Evolutionary conservation across 2,113 vertebrate genomes (phyloP), one percentile per base, ranked within the genome.

Genomic region (Zosterops hypoxanthus): DNA sequence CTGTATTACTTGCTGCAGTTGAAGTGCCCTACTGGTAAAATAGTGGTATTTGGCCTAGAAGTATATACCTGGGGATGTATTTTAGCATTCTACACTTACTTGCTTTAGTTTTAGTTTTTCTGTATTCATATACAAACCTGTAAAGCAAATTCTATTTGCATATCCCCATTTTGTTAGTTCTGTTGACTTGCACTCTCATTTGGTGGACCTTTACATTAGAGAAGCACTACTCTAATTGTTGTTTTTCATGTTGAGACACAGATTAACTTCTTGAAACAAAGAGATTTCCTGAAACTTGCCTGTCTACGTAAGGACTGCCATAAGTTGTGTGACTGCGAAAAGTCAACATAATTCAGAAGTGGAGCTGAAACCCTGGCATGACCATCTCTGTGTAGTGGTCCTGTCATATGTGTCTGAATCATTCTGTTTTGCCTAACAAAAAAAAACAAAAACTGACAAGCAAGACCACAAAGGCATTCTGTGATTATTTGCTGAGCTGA

Each of bases 181-280:
- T 80, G 2, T 86, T 86, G 16, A 63, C 5, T 69, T 82, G 88
- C 47, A 59, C 7, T 15, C 11, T 39, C 15, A 18, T 82, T 79
- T 88, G 22, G 13, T 52, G 36, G 50, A 53, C 2, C 18, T 17
- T 12, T 76, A 44, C 42, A 29, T 26, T 68, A 33, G 66, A 85
- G 23, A 65, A 61, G 34, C 8, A n/a, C 24, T 75, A 11, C 17
- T 63, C 8, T 53, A 57, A 70, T 66, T 68, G 20, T 42, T 82
- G 52, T 82, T 17, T 82, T 71, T 79, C 57, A 3, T 85, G 42
- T 44, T 82, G 34, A 47, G 20, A 78, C 25, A 65, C n/a, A 72
- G 34, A 73, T 96, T 86, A 94, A 65, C 44, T 70, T 86, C 77
- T 84, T 80, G 39, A 96, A 96, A 95, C 83, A 87, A 83, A 85